Conservation (phyloP, 1,140 invertebrate species). For the Diuraphis noxia region DNA sequence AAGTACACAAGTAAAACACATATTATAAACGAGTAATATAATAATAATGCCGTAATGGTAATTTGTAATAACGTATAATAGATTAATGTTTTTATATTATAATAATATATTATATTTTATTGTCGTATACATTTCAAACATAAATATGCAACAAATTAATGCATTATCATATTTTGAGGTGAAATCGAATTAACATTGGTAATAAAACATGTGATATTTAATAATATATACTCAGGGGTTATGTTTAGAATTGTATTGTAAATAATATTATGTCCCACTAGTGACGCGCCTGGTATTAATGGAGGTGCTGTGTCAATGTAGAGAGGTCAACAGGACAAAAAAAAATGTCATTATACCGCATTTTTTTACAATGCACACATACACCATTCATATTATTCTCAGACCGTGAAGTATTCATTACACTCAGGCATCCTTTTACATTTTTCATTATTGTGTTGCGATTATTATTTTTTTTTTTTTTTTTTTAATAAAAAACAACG, state of each 20-base stretch:
- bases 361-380: neutral
- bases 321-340: conserved; percentile 12
- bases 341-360: conserved; percentile 13
- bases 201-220: neutral
- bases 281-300: conserved; percentile 15
- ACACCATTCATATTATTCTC: conserved; percentile 43
- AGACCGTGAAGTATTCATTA: conserved; percentile 47
- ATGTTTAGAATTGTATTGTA: neutral
- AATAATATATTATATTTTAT: neutral
- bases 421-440: conserved; percentile 39
- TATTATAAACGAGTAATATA: neutral
- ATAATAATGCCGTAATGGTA: neutral
- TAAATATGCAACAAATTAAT: neutral
- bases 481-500: conserved; percentile 50
- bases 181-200: neutral
- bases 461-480: conserved; percentile 23
- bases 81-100: neutral
- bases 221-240: neutral
- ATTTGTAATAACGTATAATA: neutral
- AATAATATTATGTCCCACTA: neutral
- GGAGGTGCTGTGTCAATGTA: conserved; percentile 24
- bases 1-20: neutral
- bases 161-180: neutral
- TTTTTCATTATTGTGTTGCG: conserved; percentile 50
- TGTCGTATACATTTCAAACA: neutral